Conservation (phyloP, 2,113 vertebrate species). For the Pelecanoides urinatrix region DNA sequence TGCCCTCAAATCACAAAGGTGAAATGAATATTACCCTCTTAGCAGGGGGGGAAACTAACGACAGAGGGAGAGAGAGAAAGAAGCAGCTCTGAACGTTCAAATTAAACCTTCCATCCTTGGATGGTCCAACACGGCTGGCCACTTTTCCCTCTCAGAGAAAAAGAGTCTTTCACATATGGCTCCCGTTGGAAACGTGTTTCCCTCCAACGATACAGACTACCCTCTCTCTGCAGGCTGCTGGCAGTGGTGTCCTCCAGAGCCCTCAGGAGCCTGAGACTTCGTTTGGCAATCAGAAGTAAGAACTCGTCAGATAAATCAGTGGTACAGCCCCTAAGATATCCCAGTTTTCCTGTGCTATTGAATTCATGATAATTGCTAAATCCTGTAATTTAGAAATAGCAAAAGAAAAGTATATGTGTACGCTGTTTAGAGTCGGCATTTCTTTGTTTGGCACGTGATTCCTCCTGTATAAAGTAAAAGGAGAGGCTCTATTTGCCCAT, state of each 20-base stretch:
- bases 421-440: not conserved
- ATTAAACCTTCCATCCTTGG: not conserved
- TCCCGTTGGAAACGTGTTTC: not conserved
- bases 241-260: not conserved
- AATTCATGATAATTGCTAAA: not conserved
- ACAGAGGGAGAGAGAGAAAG: not conserved
- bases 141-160: not conserved
- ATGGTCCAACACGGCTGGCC: not conserved
- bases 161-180: not conserved
- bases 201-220: accelerated
- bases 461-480: not conserved
- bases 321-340: not conserved
- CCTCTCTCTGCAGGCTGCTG: not conserved
- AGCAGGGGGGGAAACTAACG: accelerated
- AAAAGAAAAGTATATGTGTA: not conserved
- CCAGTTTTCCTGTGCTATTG: not conserved
- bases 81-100: not conserved
- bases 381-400: not conserved
- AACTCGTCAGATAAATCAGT: not conserved
- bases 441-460: not conserved
- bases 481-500: not conserved
- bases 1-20: not conserved
- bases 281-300: not conserved
- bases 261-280: not conserved
- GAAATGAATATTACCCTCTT: not conserved